Conservation (phyloP, 2,888 invertebrate species). For the Erynnis tages region DNA sequence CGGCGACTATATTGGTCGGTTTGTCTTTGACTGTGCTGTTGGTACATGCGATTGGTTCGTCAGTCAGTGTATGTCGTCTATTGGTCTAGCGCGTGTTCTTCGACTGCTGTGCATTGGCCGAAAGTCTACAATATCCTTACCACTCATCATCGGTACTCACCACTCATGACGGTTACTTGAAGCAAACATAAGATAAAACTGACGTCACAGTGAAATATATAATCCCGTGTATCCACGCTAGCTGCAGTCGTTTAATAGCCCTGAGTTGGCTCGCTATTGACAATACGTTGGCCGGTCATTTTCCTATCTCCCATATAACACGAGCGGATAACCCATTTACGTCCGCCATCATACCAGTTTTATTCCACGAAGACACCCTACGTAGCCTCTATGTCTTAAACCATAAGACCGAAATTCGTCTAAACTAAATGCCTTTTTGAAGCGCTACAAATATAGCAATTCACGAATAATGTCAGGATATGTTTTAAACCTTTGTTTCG, state of each 20-base stretch:
- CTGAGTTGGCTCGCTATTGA: constrained; percentile 35
- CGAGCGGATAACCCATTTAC: constrained; percentile 22
- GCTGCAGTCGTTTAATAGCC: constrained; percentile 34
- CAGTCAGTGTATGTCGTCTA: too few relatives aligned
- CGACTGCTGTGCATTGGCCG: too few relatives aligned
- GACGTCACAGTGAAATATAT: background rate
- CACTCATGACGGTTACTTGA: too few relatives aligned
- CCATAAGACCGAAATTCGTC: constrained; percentile 6
- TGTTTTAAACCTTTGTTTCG: constrained; percentile 15
- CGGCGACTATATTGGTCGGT: too few relatives aligned
- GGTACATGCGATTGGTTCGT: too few relatives aligned
- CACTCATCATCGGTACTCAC: too few relatives aligned
- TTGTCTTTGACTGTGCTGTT: too few relatives aligned
- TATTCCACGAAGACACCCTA: constrained; percentile 4
- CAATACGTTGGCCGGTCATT: constrained; percentile 34
- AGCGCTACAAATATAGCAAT: constrained; percentile 4
- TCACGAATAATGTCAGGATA: constrained; percentile 16
- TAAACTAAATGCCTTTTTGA: background rate
- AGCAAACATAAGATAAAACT: background rate
- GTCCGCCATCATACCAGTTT: constrained; percentile 11
- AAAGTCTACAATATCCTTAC: too few relatives aligned
- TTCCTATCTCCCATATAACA: constrained; percentile 27
- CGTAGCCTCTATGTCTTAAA: background rate
- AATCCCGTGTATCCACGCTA: constrained; percentile 12
- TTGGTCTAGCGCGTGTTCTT: too few relatives aligned